Conservation (phyloP, 92 coral and sea anemone genomes). For the Zoanthus solanderi region DNA sequence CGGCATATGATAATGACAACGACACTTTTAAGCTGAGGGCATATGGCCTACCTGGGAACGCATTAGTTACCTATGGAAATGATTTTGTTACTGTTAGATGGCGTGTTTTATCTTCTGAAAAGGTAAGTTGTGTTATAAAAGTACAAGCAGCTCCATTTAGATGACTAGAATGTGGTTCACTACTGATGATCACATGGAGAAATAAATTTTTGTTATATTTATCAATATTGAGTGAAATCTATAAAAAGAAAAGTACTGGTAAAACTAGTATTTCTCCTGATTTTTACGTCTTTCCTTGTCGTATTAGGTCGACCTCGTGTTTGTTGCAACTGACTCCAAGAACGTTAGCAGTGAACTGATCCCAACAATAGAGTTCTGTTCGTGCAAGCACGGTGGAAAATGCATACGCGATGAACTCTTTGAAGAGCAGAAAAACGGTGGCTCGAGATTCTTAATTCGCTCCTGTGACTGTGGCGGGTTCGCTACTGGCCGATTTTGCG, state of each 20-base stretch:
- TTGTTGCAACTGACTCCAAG: constrained; percentile 70
- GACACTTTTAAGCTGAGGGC: constrained; percentile 50
- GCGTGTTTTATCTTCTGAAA: constrained; percentile 42
- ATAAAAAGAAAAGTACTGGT: too few relatives aligned
- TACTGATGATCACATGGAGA: too few relatives aligned
- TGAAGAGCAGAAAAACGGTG: constrained; percentile 46
- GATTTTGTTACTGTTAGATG: constrained; percentile 56
- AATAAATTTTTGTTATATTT: too few relatives aligned
- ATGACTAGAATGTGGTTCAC: too few relatives aligned
- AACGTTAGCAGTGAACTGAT: constrained; percentile 64
- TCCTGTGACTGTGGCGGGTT: constrained; percentile 76
- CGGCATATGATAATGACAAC: constrained; percentile 59
- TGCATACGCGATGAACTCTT: constrained; percentile 63
- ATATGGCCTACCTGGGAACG: constrained; percentile 40
- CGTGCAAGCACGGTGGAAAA: constrained; percentile 71
- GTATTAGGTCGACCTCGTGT: constrained; percentile 62
- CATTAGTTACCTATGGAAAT: constrained; percentile 32
- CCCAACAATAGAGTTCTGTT: constrained; percentile 71
- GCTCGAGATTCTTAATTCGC: constrained; percentile 55
- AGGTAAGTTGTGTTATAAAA: neutral
- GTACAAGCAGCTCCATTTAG: neutral
- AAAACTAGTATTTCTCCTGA: neutral
- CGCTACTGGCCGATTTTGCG: constrained; percentile 74
- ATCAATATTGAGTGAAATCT: too few relatives aligned
- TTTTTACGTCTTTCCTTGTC: neutral